phyloP scores from a whole-genome alignment of 2,888 invertebrate genomes.

The Matsumyia berberina region DNA sequence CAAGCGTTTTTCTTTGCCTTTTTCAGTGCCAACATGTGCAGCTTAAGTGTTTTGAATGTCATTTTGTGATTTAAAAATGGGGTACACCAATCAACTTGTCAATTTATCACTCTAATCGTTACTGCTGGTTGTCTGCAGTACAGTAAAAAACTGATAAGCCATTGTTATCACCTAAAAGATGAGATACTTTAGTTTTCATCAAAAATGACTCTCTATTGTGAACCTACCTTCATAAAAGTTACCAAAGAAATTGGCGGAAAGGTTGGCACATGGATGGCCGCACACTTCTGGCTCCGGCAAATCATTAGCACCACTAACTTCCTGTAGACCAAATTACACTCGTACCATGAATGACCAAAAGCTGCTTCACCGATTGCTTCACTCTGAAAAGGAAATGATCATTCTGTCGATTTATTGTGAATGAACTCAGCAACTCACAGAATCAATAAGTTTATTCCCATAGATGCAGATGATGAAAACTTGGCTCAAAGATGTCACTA shows the following conservation, averaged over 20 bases:
- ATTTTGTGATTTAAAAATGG: too few relatives aligned
- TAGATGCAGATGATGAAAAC: conserved; percentile 82
- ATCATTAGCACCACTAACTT: conserved; percentile 79
- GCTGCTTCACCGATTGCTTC: conserved; percentile 79
- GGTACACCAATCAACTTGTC: neutral
- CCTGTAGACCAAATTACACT: conserved; percentile 78
- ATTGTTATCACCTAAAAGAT: conserved; percentile 79
- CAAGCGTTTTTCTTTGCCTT: too few relatives aligned
- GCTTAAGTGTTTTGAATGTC: too few relatives aligned
- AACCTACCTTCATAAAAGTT: conserved; percentile 80
- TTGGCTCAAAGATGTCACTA: conserved; percentile 80
- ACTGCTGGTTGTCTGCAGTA: conserved; percentile 77
- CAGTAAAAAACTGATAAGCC: conserved; percentile 81
- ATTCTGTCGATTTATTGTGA: too few relatives aligned
- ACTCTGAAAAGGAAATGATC: conserved; percentile 77
- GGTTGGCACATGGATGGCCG: conserved; percentile 80
- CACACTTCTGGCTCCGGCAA: conserved; percentile 80
- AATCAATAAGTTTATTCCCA: conserved; percentile 81
- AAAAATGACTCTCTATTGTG: neutral
- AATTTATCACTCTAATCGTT: neutral
- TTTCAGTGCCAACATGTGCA: too few relatives aligned
- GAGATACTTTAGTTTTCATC: neutral
- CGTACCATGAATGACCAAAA: conserved; percentile 81
- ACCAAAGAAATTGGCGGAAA: conserved; percentile 81
- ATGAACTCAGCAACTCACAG: conserved; percentile 77